A percentile compares a stretch with the other conserved stretches of the same genome.
These are phyloP conservation scores for Dasysyrphus albostriatus DNA, from an alignment of 2,888 invertebrate genomes.

Conservation along the genomic window DNA sequence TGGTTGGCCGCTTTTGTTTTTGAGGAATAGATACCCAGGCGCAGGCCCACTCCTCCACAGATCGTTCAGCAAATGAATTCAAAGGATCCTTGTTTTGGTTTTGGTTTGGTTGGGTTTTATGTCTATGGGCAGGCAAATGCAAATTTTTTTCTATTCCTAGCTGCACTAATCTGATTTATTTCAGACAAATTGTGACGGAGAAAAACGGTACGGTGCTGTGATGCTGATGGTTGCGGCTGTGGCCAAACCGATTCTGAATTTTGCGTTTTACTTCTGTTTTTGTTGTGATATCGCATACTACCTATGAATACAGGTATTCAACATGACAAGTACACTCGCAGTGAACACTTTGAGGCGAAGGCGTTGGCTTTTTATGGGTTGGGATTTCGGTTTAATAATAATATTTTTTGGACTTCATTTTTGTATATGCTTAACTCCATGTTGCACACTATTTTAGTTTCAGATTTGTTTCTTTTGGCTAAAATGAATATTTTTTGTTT, in stretches of 20 bases:
- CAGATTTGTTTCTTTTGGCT: conserved; percentile 50
- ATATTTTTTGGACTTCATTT: conserved; percentile 45
- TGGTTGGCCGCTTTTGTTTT: conserved; percentile 64
- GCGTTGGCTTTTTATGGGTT: conserved; percentile 74
- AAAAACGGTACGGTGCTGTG: conserved; percentile 22
- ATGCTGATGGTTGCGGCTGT: not conserved
- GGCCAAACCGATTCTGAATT: conserved; percentile 38
- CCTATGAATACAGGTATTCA: conserved; percentile 58
- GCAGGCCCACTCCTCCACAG: conserved; percentile 61
- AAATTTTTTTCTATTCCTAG: conserved; percentile 51
- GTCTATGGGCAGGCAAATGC: conserved; percentile 66
- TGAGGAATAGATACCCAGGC: conserved; percentile 18
- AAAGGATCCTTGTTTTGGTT: conserved; percentile 50
- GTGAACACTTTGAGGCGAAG: conserved; percentile 58
- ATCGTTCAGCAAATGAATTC: conserved; percentile 38
- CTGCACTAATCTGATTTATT: conserved; percentile 75
- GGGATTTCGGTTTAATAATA: conserved; percentile 68
- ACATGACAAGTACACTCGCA: conserved; percentile 65
- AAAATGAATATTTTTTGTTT: conserved; percentile 39
- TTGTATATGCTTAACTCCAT: conserved; percentile 31
- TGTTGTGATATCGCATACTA: conserved; percentile 15
- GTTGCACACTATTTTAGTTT: conserved; percentile 26
- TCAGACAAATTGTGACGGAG: conserved; percentile 72
- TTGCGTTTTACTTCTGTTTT: conserved; percentile 73
- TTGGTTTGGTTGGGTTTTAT: conserved; percentile 26